Conservation (phyloP, 2,797 vertebrate species). For the Mionectes olivaceus region DNA sequence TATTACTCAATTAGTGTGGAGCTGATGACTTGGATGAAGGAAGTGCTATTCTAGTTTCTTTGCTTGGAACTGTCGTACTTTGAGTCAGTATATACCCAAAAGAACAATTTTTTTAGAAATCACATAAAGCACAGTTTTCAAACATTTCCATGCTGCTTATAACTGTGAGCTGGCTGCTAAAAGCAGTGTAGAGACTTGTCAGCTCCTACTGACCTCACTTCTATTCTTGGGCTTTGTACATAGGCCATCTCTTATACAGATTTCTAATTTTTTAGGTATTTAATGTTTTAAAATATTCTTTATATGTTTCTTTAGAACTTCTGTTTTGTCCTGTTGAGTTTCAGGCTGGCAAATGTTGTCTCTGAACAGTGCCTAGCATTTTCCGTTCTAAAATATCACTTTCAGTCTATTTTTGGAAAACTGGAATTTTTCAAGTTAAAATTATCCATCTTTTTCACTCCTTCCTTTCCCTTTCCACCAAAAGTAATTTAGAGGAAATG, state of each 20-base stretch:
- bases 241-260: neutral
- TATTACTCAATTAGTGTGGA: neutral
- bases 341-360: neutral
- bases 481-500: neutral
- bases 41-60: neutral
- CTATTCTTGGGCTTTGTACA: neutral
- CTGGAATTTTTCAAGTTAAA: neutral
- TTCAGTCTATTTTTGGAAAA: neutral
- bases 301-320: neutral
- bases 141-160: neutral
- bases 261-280: neutral
- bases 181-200: neutral
- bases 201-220: neutral
- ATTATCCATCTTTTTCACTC: neutral
- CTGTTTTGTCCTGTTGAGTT: neutral
- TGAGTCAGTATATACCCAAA: neutral
- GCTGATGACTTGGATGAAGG: neutral
- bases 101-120: neutral
- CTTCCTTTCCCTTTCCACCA: neutral
- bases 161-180: neutral
- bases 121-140: neutral
- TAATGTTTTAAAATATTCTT: neutral
- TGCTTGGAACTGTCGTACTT: neutral
- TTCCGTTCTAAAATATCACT: neutral
- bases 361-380: neutral